Conservation (phyloP, 92 coral and sea anemone species). For the Chrysogorgia sp. region DNA sequence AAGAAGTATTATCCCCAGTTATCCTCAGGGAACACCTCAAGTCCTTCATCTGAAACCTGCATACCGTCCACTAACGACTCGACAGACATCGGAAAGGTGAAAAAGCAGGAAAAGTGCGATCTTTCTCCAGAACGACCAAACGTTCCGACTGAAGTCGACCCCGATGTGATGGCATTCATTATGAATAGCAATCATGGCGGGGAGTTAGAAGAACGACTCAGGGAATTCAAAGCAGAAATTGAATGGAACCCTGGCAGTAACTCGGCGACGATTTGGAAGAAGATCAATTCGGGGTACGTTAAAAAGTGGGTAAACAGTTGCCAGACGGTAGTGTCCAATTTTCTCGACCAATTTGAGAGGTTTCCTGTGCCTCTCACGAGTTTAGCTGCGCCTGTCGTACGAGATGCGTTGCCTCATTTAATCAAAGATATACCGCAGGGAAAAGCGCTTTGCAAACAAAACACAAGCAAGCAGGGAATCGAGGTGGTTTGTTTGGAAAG, state of each 20-base stretch:
- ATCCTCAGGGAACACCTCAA: constrained; percentile 35
- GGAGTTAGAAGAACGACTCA: constrained; percentile 50
- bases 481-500: constrained; percentile 52
- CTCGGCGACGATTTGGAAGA: constrained; percentile 1
- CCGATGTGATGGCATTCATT: constrained; percentile 70
- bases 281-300: constrained; percentile 1
- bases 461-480: neutral
- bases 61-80: constrained; percentile 21
- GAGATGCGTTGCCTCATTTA: neutral
- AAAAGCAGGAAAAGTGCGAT: neutral
- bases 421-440: constrained; percentile 46
- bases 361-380: neutral
- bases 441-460: constrained; percentile 40
- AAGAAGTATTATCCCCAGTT: constrained; percentile 34
- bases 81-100: neutral
- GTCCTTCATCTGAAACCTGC: neutral
- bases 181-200: constrained; percentile 24
- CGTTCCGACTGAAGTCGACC: constrained; percentile 63
- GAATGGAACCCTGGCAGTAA: constrained; percentile 6
- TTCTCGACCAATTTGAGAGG: neutral
- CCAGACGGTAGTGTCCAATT: neutral
- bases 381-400: neutral
- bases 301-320: neutral
- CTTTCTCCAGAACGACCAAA: constrained; percentile 33
- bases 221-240: constrained; percentile 18